Evolutionary conservation across 2,797 vertebrate species (phyloP), one percentile per base, ranked within the genome.

Genomic region (Hozukius guyotensis): DNA sequence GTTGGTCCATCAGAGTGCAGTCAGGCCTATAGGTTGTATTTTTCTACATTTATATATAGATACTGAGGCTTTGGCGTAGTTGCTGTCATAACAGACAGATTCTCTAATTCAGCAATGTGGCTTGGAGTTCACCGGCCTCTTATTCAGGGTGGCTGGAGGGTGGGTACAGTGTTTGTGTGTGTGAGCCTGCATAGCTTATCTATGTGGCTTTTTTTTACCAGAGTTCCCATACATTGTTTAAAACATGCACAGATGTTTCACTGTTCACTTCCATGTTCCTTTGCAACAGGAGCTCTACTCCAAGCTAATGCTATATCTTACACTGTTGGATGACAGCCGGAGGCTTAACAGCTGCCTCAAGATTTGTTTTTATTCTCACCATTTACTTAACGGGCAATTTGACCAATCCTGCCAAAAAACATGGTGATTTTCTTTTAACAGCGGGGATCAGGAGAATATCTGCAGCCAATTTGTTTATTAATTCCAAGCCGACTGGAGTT

Each of bases 101-200:
- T 93, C 77, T 87, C 63, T 86, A 89, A 87, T 93, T 94, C 93
- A 93, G 93, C 93, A 92, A 18, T 90, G 86, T 88, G 92, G 91
- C 27, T 22, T 77, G 85, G 25, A 80, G 64, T 75, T 88, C 38
- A 75, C 62, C 56, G 75, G 80, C 72, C 73, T 55, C 55, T 77
- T 38, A 84, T 73, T 84, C 69, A 77, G 66, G 59, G 72, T n/a
- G 72, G 75, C 66, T 68, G 71, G 13, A 62, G 84, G 59, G 82
- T 57, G 85, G 69, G 74, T 63, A 6, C 34, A 18, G 38, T 42
- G 5, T 62, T 46, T 78, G 34, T 70, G 14, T 53, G 66, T 63
- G 53, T 78, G 56, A 29, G 61, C 24, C 65, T 25, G 32, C 42
- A 53, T 13, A 2, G 27, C 9, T 38, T 62, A 75, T 24, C 65